phyloP scores from a whole-genome alignment of 1,140 invertebrate species.

The Nylanderia fulva region DNA sequence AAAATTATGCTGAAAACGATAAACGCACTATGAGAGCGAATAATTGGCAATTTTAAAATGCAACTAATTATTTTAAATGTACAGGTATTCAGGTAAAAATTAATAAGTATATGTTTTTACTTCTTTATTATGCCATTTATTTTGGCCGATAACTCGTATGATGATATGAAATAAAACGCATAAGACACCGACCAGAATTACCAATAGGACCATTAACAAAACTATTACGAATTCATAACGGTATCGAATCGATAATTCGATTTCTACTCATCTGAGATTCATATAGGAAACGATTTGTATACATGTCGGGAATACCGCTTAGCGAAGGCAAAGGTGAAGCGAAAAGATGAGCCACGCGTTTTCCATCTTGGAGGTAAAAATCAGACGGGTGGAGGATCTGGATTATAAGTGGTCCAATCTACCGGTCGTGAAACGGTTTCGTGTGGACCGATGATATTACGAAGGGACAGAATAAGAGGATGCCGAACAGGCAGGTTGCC shows the following conservation, averaged over 20 bases:
- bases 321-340: constrained; percentile 14
- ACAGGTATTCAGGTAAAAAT: neutral
- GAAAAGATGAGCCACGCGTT: constrained; percentile 1
- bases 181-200: neutral
- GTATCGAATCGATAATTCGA: constrained; percentile 6
- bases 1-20: neutral
- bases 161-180: neutral
- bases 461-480: constrained; percentile 8
- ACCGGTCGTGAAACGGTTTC: constrained; percentile 45
- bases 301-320: neutral
- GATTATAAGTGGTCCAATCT: constrained; percentile 53
- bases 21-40: neutral
- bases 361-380: constrained; percentile 12
- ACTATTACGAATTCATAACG: constrained; percentile 21
- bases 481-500: constrained; percentile 39
- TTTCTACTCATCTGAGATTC: constrained; percentile 22
- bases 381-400: constrained; percentile 9
- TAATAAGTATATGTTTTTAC: neutral
- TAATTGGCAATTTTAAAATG: neutral
- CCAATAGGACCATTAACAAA: neutral
- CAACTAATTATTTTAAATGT: neutral
- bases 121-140: neutral
- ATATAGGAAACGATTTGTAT: neutral
- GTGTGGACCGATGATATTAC: neutral
- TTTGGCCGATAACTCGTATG: neutral